Percentiles rank a stretch among this genome's conserved stretches.
These are phyloP conservation scores for Nettapus auritus DNA, from an alignment of 2,113 vertebrate genomes.

Conservation along the genomic window DNA sequence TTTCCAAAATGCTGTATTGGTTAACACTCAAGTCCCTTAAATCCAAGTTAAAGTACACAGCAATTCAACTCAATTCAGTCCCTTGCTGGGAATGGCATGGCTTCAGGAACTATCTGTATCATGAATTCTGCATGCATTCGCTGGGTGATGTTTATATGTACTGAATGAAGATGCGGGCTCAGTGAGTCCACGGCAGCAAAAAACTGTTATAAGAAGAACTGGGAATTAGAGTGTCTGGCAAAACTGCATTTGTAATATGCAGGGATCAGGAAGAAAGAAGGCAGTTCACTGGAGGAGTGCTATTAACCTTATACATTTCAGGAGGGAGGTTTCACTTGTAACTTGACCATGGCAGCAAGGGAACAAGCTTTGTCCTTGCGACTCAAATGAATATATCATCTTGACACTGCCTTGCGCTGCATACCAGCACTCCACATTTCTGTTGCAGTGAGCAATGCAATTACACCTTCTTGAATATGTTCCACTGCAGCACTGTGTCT, in stretches of 20 bases:
- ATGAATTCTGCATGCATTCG: neutral
- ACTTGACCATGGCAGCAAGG: neutral
- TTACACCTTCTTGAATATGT: neutral
- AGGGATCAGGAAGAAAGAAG: neutral
- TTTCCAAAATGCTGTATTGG: neutral
- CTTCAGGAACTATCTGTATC: neutral
- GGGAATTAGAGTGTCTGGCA: neutral
- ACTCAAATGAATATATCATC: neutral
- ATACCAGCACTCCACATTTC: neutral
- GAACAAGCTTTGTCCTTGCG: neutral
- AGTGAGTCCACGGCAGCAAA: fast-evolving
- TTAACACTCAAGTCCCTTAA: neutral
- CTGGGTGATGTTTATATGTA: fast-evolving
- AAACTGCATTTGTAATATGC: neutral
- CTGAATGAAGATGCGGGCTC: fast-evolving
- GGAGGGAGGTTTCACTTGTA: neutral
- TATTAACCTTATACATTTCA: neutral
- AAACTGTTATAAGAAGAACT: neutral
- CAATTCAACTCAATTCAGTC: neutral
- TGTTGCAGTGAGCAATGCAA: neutral
- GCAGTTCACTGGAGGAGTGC: neutral
- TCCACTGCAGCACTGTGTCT: neutral
- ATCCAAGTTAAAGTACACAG: neutral
- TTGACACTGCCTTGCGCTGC: too few relatives aligned
- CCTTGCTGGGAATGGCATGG: too few relatives aligned